Conservation (phyloP, 1,140 invertebrate genomes). For the Wiebesia pumilae region DNA sequence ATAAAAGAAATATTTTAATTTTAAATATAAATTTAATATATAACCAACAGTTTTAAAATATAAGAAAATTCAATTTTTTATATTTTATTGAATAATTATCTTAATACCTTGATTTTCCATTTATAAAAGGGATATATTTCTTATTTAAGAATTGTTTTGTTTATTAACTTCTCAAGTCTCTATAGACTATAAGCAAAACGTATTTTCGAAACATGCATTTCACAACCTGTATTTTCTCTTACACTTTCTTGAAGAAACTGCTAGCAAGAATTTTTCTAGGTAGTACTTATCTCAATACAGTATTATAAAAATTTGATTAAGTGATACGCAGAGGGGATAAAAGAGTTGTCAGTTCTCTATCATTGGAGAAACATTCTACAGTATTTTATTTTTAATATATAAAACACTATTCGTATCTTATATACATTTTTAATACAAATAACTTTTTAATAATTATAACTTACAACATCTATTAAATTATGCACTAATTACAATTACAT, state of each 20-base stretch:
- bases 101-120: conserved; percentile 1
- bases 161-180: neutral
- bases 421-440: neutral
- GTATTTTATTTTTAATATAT: neutral
- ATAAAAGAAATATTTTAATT: neutral
- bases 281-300: neutral
- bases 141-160: neutral
- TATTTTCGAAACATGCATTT: neutral
- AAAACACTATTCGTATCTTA: neutral
- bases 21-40: too few species aligned
- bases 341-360: conserved; percentile 8
- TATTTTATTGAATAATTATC: neutral
- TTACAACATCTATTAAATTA: too few species aligned
- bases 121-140: neutral
- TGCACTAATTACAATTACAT: too few species aligned
- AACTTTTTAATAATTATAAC: too few species aligned
- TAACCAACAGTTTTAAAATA: too few species aligned
- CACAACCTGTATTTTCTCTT: neutral
- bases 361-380: neutral
- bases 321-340: neutral
- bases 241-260: neutral
- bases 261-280: neutral
- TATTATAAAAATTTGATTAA: conserved; percentile 4
- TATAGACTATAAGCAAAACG: neutral
- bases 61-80: too few species aligned